Conservation (phyloP, 2,113 vertebrate species). For the Menidia beryllina region DNA sequence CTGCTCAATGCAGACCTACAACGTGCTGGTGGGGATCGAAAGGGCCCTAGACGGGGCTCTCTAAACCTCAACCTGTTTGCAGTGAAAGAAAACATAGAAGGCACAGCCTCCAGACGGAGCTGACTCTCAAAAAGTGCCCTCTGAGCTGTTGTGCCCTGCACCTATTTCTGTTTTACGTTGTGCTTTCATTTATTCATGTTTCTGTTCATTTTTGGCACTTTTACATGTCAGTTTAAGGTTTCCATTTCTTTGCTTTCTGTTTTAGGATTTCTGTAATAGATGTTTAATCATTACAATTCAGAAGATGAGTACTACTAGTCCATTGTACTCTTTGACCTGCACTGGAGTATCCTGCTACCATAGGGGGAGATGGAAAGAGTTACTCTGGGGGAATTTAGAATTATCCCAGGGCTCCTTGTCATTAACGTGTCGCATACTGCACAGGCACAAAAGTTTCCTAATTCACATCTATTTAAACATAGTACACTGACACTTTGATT, state of each 20-base stretch:
- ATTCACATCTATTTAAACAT: slow-evolving; percentile 73
- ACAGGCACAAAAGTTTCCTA: slow-evolving; percentile 48
- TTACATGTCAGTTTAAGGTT: slow-evolving; percentile 53
- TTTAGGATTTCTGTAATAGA: slow-evolving; percentile 71
- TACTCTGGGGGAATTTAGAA: slow-evolving; percentile 47
- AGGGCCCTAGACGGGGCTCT: slow-evolving; percentile 18
- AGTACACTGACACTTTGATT: slow-evolving; percentile 78
- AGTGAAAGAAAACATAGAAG: slow-evolving; percentile 24
- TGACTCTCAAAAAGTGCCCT: slow-evolving; percentile 77
- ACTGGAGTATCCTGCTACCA: slow-evolving; percentile 68
- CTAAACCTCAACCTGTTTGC: slow-evolving; percentile 35
- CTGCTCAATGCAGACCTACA: slow-evolving; percentile 59
- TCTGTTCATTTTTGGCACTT: slow-evolving; percentile 62
- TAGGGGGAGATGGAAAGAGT: slow-evolving; percentile 22
- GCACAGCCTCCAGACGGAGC: slow-evolving; percentile 52
- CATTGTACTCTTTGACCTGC: slow-evolving; percentile 59
- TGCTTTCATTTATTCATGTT: slow-evolving; percentile 58
- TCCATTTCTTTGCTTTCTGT: slow-evolving; percentile 66
- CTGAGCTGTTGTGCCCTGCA: slow-evolving; percentile 70
- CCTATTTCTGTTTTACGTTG: slow-evolving; percentile 42
- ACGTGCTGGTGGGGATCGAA: slow-evolving; percentile 29
- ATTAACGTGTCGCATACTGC: slow-evolving; percentile 52
- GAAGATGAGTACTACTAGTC: slow-evolving; percentile 44
- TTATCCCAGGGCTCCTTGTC: slow-evolving; percentile 41
- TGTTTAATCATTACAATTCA: slow-evolving; percentile 46